Evolutionary conservation across 2,888 invertebrate species (phyloP), one percentile per base, ranked within the genome.

Genomic region (Clitarchus hookeri): DNA sequence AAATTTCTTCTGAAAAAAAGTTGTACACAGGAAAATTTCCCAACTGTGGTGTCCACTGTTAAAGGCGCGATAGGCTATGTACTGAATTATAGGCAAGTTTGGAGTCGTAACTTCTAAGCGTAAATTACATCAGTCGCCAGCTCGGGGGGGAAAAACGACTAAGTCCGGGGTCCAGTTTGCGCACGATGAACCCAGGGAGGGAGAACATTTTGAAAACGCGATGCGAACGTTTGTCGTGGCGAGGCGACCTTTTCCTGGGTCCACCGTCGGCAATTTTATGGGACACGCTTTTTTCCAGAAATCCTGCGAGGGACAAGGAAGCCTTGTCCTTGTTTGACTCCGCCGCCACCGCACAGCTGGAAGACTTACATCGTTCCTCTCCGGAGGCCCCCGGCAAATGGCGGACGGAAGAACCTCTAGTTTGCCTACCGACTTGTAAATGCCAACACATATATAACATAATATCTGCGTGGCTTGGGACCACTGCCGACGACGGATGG

Each of bases 1-100:
- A 65, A 16, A 65, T 65, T 65, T 65, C 65, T 65, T 6, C 23
- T 8, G 2, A n/a, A 65, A 65, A 53, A 65, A 65, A 65, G 16
- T 65, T 26, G 27, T 82, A 82, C 27, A 44, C 82, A 36, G 44
- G 44, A 82, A 44, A 16, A 44, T 44, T 82, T 82, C 82, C 1
- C 82, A 26, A 27, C 79, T 44, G 44, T 44, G 27, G 82, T 82
- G 82, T 82, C 82, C 82, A 82, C 82, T 13, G 44, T 82, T 82
- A 82, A 82, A 82, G 82, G 82, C 82, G 27, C 82, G 27, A 82
- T 82, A 82, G 82, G 27, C 27, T 82, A 23, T 44, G 36, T 82
- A 0, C 82, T 82, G 82, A 82, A 44, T 82, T 82, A 82, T 82
- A 36, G 27, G 82, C 36, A 36, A 82, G 82, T 82, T 82, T 44